Evolutionary conservation across 2,888 invertebrate species (phyloP).

Genomic region (Hemicrepidius hirtus): DNA sequence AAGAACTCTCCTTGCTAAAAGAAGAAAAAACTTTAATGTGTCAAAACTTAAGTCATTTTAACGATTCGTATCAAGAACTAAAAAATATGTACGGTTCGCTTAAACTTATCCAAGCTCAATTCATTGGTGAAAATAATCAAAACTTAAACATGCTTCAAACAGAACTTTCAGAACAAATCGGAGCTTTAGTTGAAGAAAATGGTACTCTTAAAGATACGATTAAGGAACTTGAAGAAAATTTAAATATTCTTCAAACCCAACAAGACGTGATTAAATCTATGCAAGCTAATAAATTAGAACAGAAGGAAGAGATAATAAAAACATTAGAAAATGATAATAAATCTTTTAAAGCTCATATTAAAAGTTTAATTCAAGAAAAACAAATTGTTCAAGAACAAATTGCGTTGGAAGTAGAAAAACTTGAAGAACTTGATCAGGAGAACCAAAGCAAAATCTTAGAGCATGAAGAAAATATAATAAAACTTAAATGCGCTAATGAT

Average conservation of each 20-base stretch:
- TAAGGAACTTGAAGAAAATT: constrained; percentile 14
- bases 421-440: neutral
- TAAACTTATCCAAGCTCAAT: constrained; percentile 13
- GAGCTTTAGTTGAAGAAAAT: constrained; percentile 20
- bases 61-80: constrained; percentile 21
- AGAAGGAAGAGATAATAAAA: constrained; percentile 20
- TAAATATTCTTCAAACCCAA: neutral
- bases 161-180: constrained; percentile 22
- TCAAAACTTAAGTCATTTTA: constrained; percentile 3
- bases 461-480: constrained; percentile 48
- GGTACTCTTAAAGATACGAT: constrained; percentile 3
- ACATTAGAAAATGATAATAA: constrained; percentile 18
- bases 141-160: constrained; percentile 18
- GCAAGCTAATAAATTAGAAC: constrained; percentile 20
- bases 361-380: constrained; percentile 36
- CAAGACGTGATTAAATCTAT: constrained; percentile 1
- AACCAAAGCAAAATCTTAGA: constrained; percentile 34
- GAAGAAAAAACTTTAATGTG: constrained; percentile 13
- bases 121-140: neutral
- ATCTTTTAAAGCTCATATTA: constrained; percentile 26
- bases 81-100: constrained; percentile 28
- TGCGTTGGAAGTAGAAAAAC: constrained; percentile 19
- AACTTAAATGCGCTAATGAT: constrained; percentile 56
- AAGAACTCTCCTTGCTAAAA: neutral
- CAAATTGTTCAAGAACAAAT: constrained; percentile 37